Base-by-base conservation (phyloP, 2,888 invertebrate genomes). In the Dryobotodes eremita region DNA sequence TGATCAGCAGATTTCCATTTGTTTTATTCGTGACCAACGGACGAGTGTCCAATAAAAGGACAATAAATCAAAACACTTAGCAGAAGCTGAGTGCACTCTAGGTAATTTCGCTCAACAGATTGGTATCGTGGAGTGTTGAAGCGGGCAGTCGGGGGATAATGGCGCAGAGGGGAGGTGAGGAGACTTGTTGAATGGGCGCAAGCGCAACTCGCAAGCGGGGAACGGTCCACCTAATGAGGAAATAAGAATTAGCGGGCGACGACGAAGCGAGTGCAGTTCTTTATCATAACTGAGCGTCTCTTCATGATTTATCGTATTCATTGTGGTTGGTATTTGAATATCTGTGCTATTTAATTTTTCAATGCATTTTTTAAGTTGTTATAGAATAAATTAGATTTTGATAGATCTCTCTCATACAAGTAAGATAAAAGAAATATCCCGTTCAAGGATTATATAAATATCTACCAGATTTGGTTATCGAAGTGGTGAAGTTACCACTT, bases 231-330 rank as follows among this genome's bases (percentile, higher is more conserved):
- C 92, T 96, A 96, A 97, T 97, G 96, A 97, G 96, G 96, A 97
- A 96, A 96, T 95, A 96, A 92, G 95, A 96, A 97, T 97, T 97
- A 97, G 95, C 95, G 93, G 94, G 92, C 94, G 94, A 93, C 94
- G 94, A 93, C 94, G 94, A 93, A 93, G 92, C 92, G 91, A 94
- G 89, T 95, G 95, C 95, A 95, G 91, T 95, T 94, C 95, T 95
- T 94, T 93, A 94, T 93, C 90, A 90, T 91, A 92, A 91, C 90
- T 86, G 86, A 89, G 87, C 73, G 86, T 86, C 83, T 89, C 88
- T 90, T 85, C 82, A 84, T 81, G 89, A 90, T 92, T 91, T 91
- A 83, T 84, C 75, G 72, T 71, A 75, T 84, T 55, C 65, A 86
- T 70, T 73, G 17, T 57, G 66, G 73, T 72, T 65, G n/a, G 5